A percentile compares a stretch with the other conserved stretches of the same genome.
These are phyloP conservation scores for Heliconius himera DNA, from an alignment of 1,140 invertebrate species.

Conservation along the genomic window DNA sequence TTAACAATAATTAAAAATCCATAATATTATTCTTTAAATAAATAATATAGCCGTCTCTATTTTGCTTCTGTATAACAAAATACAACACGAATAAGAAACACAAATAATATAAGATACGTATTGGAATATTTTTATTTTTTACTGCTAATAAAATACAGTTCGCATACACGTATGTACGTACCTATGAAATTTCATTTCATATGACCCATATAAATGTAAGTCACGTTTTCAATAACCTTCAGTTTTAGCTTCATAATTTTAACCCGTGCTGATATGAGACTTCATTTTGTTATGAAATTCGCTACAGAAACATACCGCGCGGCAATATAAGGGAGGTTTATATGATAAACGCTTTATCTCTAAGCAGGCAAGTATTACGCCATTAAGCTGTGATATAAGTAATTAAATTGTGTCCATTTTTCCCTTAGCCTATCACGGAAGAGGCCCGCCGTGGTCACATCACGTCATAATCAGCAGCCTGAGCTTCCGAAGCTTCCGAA, in stretches of 20 bases:
- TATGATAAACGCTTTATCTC: conserved; percentile 33
- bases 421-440: conserved; percentile 23
- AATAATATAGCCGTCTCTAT: conserved; percentile 5
- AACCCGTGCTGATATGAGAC: conserved; percentile 75
- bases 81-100: conserved; percentile 38
- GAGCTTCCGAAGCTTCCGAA: conserved; percentile 37
- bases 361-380: neutral
- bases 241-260: conserved; percentile 82
- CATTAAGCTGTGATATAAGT: conserved; percentile 8
- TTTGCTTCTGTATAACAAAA: conserved; percentile 32
- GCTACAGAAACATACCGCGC: conserved; percentile 56
- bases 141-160: conserved; percentile 53
- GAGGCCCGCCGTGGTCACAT: conserved; percentile 38
- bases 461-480: conserved; percentile 55
- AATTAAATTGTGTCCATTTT: conserved; percentile 35
- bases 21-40: conserved; percentile 5
- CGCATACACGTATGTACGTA: conserved; percentile 52
- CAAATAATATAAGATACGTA: conserved; percentile 31
- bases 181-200: conserved; percentile 66
- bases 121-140: conserved; percentile 45
- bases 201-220: conserved; percentile 78
- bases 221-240: conserved; percentile 81
- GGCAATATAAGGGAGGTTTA: conserved; percentile 43
- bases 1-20: neutral
- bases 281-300: conserved; percentile 79